A percentile compares a stretch with the other conserved stretches of the same genome.
phyloP scores from a whole-genome alignment of 2,888 invertebrate genomes.

The Panopea generosa region DNA sequence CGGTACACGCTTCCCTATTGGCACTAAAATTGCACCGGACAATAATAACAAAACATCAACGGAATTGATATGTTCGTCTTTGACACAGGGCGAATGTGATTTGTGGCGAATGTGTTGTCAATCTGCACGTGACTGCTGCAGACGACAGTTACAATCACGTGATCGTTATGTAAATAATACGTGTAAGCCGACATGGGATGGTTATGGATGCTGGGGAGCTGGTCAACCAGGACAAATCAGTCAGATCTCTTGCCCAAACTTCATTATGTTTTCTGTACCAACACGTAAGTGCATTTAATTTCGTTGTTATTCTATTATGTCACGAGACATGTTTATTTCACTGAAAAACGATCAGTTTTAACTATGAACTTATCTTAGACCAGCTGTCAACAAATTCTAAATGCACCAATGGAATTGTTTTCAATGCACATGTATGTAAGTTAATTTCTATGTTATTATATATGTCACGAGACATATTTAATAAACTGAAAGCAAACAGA shows the following conservation, averaged over 20 bases:
- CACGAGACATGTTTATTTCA: too few relatives aligned
- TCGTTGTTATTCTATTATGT: too few relatives aligned
- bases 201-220: slow-evolving; percentile 44
- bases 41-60: slow-evolving; percentile 15
- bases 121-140: slow-evolving; percentile 29
- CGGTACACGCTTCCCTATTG: slow-evolving; percentile 10
- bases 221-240: slow-evolving; percentile 39
- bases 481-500: too few relatives aligned
- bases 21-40: slow-evolving; percentile 20
- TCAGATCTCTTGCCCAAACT: slow-evolving; percentile 37
- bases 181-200: slow-evolving; percentile 38
- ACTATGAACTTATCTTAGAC: too few relatives aligned
- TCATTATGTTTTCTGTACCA: slow-evolving; percentile 33
- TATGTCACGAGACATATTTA: too few relatives aligned
- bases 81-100: slow-evolving; percentile 49
- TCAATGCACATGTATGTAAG: too few relatives aligned
- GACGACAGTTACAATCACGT: slow-evolving; percentile 26
- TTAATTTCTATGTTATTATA: too few relatives aligned
- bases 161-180: slow-evolving; percentile 10
- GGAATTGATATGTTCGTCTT: slow-evolving; percentile 16
- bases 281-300: slow-evolving; percentile 32
- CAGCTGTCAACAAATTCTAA: too few relatives aligned
- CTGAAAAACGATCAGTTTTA: too few relatives aligned
- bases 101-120: slow-evolving; percentile 36
- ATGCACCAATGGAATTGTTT: too few relatives aligned